Base-by-base conservation (phyloP, 1,140 invertebrate genomes). In the Dreissena rostriformis region DNA sequence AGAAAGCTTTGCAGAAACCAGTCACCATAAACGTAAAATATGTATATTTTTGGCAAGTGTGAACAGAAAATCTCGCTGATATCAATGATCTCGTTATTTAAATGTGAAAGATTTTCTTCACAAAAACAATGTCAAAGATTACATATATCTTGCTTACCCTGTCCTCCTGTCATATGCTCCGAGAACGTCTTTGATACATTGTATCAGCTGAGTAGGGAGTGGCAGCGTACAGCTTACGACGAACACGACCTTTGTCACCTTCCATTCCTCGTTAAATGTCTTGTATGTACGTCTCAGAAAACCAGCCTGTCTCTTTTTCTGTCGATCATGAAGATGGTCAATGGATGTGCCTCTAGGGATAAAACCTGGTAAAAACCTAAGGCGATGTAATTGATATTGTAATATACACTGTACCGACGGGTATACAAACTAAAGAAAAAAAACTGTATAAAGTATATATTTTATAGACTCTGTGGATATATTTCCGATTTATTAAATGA, bases 211-310 rank as follows among this genome's bases (percentile, higher is more conserved):
- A 26, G 28, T 39, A 0, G 77, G 65, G 0, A 76, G 22, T 10
- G 67, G 53, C 12, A 28, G 49, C n/a, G 15, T 51, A 19, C 77
- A 70, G 12, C 77, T 67, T n/a, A 57, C 39, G n/a, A 79, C 51
- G 39, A 79, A 79, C 7, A 78, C 76, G 26, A 78, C 76, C 51
- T 78, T 78, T 10, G 63, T 53, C 11, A 68, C 76, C 26, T 24
- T 68, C 63, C 65, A 53, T 14, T 17, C 65, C 17, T 61, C 29
- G 8, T 76, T 63, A 26, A 19, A 8, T 26, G 39, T 53, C 26
- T 28, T 19, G 55, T 12, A 77, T 2, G 53, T 52, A 26, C 19
- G 6, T 6, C 53, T 19, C 2, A 65, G 74, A 1, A n/a, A 12
- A 19, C 76, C 76, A 52, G 55, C 24, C 1, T 66, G 63, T n/a